These are phyloP conservation scores for Colius striatus DNA, from an alignment of 2,113 vertebrate genomes.

Conservation along the genomic window DNA sequence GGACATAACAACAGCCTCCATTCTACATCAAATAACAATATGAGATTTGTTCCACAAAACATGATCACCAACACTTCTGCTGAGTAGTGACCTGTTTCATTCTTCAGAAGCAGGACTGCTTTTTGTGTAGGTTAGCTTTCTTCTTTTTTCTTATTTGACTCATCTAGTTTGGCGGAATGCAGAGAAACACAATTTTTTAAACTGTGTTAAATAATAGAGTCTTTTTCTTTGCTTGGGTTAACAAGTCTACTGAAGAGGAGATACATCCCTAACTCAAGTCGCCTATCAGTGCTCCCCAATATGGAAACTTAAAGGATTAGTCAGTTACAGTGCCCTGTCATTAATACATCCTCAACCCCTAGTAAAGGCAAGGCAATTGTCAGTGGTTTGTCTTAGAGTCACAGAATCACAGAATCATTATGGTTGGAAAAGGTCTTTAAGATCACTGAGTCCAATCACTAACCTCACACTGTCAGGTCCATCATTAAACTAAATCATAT, in stretches of 20 bases:
- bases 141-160: neutral
- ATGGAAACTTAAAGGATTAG: neutral
- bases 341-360: neutral
- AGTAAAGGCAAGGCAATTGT: neutral
- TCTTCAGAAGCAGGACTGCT: neutral
- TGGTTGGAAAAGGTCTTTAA: no score
- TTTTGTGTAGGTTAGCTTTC: neutral
- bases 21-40: neutral
- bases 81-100: neutral
- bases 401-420: no score
- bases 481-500: no score
- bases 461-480: no score
- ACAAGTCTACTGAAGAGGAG: neutral
- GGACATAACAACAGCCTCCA: neutral
- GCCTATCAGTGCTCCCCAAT: neutral
- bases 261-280: neutral
- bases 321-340: neutral
- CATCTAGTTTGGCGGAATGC: neutral
- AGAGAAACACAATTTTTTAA: neutral
- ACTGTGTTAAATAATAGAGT: neutral
- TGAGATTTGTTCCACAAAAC: accelerated
- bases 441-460: no score
- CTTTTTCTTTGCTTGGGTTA: neutral
- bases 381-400: neutral
- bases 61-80: neutral